Evolutionary conservation across 2,888 invertebrate species (phyloP), one percentile per base, ranked within the genome.

Genomic region (Cheilosia vulpina): DNA sequence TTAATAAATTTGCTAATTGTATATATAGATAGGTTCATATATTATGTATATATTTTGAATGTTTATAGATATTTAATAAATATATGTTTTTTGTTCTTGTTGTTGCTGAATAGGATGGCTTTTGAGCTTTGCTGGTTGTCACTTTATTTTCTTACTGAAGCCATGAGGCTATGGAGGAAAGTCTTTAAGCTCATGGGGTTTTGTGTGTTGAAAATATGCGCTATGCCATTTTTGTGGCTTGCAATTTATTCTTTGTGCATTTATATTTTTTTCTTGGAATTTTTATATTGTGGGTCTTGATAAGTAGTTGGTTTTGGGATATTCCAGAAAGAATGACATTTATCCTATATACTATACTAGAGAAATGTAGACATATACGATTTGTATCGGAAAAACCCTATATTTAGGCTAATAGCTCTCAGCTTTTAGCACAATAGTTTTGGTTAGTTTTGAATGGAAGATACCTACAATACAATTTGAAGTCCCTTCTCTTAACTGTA

Each of bases 1-100:
- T 68, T 85, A 85, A 72, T 81, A 83, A 75, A 75, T 63, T 72
- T 58, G 73, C 79, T 84, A 84, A 84, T 57, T 84, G 68, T 84
- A 73, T 63, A 68, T 73, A 78, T 58, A 77, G 45, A 66, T 68
- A 58, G 58, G 38, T 47, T 75, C 13, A 38, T 38, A 13, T 38
- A 38, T 45, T 73, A 58, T 73, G 55, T 47, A 47, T 63, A 43
- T 63, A 43, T 47, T 17, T 17, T n/a, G 3, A 45, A 63, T 83
- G 19, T 75, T 31, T 60, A 47, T 73, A 68, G 41, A 79, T 79
- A 63, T 69, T 68, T 75, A 63, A 53, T 53, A 43, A 24, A 21
- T 68, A 41, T 73, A 55, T 63, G 63, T 52, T 68, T 73, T 21
- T 79, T 21, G 55, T 78, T 27, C 58, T 53, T 52, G 21, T 52